These are phyloP conservation scores for Andrena bicolor DNA, from an alignment of 2,888 invertebrate species.

Conservation along the genomic window DNA sequence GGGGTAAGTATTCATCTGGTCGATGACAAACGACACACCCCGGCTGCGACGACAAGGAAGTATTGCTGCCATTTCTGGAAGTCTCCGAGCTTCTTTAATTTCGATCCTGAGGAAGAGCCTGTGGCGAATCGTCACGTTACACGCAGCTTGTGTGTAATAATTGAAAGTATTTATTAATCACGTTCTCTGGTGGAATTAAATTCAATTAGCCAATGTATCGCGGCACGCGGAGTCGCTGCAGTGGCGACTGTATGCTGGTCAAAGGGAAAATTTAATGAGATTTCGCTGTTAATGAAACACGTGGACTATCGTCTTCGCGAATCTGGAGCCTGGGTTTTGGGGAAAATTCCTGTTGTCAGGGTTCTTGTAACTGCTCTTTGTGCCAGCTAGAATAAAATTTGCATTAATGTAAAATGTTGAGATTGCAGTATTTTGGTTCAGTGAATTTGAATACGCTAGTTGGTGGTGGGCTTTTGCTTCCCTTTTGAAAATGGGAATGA, in stretches of 20 bases:
- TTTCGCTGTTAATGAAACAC: constrained; percentile 26
- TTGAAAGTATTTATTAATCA: background rate
- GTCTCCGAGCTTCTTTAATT: background rate
- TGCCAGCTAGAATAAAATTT: too few relatives aligned
- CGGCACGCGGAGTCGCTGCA: background rate
- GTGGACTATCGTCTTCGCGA: constrained; percentile 10
- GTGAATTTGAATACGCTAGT: too few relatives aligned
- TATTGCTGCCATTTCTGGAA: background rate
- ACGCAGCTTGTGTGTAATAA: background rate
- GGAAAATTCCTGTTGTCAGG: too few relatives aligned
- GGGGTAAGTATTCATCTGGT: constrained; percentile 2
- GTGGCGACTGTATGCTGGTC: constrained; percentile 6
- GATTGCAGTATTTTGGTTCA: too few relatives aligned
- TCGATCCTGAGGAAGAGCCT: background rate
- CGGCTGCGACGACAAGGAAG: constrained; percentile 1
- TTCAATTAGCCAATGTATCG: background rate
- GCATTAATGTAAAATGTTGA: too few relatives aligned
- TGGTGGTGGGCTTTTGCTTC: too few relatives aligned
- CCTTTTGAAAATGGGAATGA: too few relatives aligned
- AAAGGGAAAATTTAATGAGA: constrained; percentile 21
- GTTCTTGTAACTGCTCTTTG: too few relatives aligned
- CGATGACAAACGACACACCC: constrained; percentile 4
- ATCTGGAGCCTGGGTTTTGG: background rate
- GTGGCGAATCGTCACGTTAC: background rate
- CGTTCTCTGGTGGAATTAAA: background rate